Conservation (phyloP, 2,113 vertebrate species). For the Anguilla japonica region DNA sequence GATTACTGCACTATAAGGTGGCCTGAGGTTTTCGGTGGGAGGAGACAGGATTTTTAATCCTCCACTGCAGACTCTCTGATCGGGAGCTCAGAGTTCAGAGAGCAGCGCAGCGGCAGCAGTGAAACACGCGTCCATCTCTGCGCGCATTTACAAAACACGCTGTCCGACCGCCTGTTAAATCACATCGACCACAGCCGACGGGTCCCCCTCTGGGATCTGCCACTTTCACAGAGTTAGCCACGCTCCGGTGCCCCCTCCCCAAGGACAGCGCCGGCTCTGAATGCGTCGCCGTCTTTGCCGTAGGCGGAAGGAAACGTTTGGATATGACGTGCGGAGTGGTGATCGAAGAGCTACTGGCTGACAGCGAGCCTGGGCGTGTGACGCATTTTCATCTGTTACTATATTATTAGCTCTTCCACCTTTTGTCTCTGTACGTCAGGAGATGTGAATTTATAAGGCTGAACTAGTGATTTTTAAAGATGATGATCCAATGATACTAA, state of each 20-base stretch:
- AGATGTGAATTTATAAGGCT: not conserved
- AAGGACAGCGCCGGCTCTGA: not conserved
- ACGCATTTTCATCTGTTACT: not conserved
- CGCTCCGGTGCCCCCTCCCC: not conserved
- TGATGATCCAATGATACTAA: not conserved
- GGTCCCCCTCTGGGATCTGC: not conserved
- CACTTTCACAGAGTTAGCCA: not conserved
- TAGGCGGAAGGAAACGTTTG: not conserved
- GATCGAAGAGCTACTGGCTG: not conserved
- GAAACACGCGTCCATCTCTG: not conserved
- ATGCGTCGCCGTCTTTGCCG: not conserved
- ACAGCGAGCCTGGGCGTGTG: not conserved
- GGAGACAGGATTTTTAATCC: not conserved
- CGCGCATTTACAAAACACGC: not conserved
- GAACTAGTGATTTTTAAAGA: not conserved
- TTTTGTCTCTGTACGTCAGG: not conserved
- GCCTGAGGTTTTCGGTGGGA: not conserved
- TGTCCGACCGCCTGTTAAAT: not conserved
- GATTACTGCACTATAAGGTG: not conserved
- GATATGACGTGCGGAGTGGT: too few species aligned
- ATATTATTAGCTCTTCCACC: not conserved
- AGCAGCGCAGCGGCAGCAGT: not conserved
- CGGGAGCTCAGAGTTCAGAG: not conserved
- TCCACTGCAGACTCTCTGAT: not conserved
- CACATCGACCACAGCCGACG: not conserved